Conservation (phyloP, 2,113 vertebrate species). For the Pagrus major region DNA sequence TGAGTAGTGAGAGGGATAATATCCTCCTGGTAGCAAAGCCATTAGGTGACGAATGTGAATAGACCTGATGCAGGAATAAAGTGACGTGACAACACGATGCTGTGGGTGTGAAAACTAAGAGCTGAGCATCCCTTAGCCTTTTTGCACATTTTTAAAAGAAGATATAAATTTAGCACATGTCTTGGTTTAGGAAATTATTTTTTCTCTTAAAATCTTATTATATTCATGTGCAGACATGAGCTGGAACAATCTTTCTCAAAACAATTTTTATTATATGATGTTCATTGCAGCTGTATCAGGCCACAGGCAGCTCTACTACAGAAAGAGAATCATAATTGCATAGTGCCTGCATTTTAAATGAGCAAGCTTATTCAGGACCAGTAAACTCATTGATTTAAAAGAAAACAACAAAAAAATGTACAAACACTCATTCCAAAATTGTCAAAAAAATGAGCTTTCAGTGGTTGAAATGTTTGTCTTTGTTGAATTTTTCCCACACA, state of each 20-base stretch:
- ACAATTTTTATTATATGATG: neutral
- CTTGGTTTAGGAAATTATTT: neutral
- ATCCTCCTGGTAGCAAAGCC: slow-evolving; percentile 72
- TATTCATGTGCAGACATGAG: neutral
- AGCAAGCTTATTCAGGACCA: neutral
- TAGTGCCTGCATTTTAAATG: neutral
- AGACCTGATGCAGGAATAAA: slow-evolving; percentile 43
- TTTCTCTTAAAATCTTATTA: neutral
- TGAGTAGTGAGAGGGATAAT: slow-evolving; percentile 52
- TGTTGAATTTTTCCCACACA: neutral
- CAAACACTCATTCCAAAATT: too few relatives aligned
- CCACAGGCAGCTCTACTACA: neutral
- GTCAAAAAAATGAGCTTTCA: too few relatives aligned
- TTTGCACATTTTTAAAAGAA: slow-evolving; percentile 7
- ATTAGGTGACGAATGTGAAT: slow-evolving; percentile 64
- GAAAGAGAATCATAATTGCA: neutral
- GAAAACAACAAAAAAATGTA: too few relatives aligned
- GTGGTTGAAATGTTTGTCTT: too few relatives aligned
- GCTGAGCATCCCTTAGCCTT: slow-evolving; percentile 43
- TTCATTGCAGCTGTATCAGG: neutral
- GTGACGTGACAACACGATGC: slow-evolving; percentile 57
- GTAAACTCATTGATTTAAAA: neutral
- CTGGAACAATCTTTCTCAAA: neutral
- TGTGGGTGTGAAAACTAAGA: slow-evolving; percentile 51
- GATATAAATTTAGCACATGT: neutral